phyloP scores from a whole-genome alignment of 2,888 invertebrate species.

The Drosophila antonietae region DNA sequence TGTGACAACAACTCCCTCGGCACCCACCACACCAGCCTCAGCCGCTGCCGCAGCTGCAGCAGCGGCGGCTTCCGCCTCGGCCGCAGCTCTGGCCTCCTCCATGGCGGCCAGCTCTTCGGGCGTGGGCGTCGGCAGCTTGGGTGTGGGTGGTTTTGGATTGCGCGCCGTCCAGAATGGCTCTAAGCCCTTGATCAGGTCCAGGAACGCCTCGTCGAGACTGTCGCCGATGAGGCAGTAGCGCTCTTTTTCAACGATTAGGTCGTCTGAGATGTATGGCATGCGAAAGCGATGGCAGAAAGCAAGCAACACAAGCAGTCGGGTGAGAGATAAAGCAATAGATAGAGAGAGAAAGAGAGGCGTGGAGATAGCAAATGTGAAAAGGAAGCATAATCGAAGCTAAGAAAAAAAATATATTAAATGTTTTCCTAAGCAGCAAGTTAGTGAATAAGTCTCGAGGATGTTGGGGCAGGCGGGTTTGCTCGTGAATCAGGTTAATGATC shows the following conservation, averaged over 20 bases:
- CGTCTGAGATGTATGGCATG: constrained; percentile 86
- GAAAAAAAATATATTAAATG: constrained; percentile 46
- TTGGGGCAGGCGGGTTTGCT: neutral
- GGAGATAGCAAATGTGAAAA: constrained; percentile 63
- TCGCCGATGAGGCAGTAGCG: constrained; percentile 96
- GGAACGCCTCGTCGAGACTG: constrained; percentile 97
- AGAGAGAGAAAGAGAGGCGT: constrained; percentile 41
- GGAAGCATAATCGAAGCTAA: constrained; percentile 51
- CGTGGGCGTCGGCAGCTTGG: constrained; percentile 82
- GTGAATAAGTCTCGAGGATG: constrained; percentile 8
- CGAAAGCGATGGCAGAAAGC: constrained; percentile 46
- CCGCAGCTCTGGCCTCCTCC: constrained; percentile 82
- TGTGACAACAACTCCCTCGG: constrained; percentile 51
- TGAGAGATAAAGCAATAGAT: constrained; percentile 32
- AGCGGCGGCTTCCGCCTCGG: constrained; percentile 76
- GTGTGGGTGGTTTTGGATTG: constrained; percentile 85
- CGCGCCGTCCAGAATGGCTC: constrained; percentile 85
- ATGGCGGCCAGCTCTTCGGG: constrained; percentile 83
- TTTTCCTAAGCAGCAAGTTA: constrained; percentile 24
- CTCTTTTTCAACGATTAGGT: constrained; percentile 95
- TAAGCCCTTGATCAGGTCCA: constrained; percentile 90
- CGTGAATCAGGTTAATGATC: constrained; percentile 35
- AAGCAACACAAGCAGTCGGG: constrained; percentile 56
- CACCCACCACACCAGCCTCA: constrained; percentile 71
- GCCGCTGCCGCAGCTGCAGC: constrained; percentile 66